Base-by-base conservation (phyloP, 2,797 vertebrate species). In the Sebastes matsubarae region DNA sequence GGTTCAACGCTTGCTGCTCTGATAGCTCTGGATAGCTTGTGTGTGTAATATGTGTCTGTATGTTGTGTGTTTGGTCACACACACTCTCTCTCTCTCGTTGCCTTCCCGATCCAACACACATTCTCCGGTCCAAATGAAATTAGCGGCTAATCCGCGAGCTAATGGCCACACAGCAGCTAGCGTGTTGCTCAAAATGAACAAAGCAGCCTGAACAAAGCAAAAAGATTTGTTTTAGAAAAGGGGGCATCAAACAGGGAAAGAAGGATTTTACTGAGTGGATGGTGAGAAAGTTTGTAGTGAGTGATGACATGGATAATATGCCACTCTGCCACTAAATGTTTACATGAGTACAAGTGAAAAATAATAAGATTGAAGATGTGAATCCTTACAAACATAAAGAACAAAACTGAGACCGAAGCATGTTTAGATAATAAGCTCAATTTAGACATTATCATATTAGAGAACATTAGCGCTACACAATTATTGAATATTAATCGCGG, bases 101-200 rank as follows among this genome's bases (percentile, higher is more conserved):
- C 61, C 52, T 85, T 80, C 65, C 71, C 46, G 4, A 46, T 75
- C 73, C 55, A 90, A 84, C 42, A 83, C 84, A 83, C 55, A 82
- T 79, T 91, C 74, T 84, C 84, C 12, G 10, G 68, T 83, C 80
- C 87, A 93, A 95, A 94, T 93, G 77, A 95, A 95, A 95, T 94
- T 87, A 95, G 86, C 27, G 55, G 80, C 86, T 94, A 93, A 95
- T 94, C 92, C 86, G 68, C 69, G n/a, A 82, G 80, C 87, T 92
- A 92, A 87, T 92, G 78, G 88, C 65, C 81, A 80, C 66, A 82
- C 66, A 82, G 79, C 79, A 87, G 72, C 68, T 82, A 82, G 24
- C 68, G 59, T 60, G 55, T 65, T n/a, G 60, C 68, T 82, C 2
- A 83, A 83, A 86, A 60, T 1, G 18, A 80, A 83, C 81, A 87